Conservation (phyloP, 2,113 vertebrate genomes). For the Tupaia tana region DNA sequence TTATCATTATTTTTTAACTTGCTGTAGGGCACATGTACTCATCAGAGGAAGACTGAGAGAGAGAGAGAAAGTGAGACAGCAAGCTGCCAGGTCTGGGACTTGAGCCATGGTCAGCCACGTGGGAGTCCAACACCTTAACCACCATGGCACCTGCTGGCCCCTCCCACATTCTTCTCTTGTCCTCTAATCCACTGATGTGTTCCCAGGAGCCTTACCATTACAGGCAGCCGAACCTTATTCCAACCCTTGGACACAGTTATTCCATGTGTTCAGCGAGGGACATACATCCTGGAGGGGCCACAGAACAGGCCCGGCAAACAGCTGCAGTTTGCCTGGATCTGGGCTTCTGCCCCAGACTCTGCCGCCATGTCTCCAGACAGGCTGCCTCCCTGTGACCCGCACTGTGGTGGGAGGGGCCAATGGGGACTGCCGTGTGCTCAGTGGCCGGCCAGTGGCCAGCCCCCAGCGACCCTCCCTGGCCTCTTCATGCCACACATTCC, state of each 20-base stretch:
- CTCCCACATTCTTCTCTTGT: neutral
- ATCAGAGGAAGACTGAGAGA: too few species aligned
- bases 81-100: too few species aligned
- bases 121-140: too few species aligned
- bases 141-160: too few species aligned
- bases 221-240: neutral
- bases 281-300: neutral
- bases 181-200: neutral
- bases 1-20: too few species aligned
- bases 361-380: neutral
- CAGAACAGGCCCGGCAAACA: neutral
- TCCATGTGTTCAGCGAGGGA: neutral
- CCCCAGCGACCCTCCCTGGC: rapidly evolving
- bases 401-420: rapidly evolving
- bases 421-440: neutral
- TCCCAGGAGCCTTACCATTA: neutral
- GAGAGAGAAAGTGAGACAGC: too few species aligned
- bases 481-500: neutral
- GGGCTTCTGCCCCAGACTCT: neutral
- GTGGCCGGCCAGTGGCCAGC: neutral
- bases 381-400: neutral
- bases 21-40: too few species aligned
- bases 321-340: neutral
- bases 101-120: too few species aligned
- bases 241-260: neutral